Evolutionary conservation across 2,797 vertebrate species (phyloP).

Genomic region (Gephyroberyx darwinii): DNA sequence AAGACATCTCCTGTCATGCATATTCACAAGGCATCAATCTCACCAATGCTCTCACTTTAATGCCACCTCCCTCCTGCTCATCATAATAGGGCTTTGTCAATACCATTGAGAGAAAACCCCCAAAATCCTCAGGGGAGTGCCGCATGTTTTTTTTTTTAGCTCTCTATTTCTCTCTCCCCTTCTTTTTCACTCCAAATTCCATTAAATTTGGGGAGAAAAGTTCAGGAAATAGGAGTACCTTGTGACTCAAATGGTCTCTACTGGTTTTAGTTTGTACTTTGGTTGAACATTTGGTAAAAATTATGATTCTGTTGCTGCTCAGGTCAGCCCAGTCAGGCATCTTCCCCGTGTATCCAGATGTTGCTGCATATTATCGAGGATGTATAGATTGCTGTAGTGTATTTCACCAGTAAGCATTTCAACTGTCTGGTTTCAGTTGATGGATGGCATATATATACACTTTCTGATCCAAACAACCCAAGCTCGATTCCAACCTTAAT

Average conservation of each 20-base stretch:
- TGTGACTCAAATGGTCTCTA: constrained; percentile 29
- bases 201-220: constrained; percentile 25
- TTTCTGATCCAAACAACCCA: too few relatives aligned
- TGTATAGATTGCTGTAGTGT: constrained; percentile 14
- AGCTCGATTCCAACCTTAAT: constrained; percentile 20
- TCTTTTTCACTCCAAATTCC: constrained; percentile 17
- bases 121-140: constrained; percentile 10
- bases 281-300: constrained; percentile 23
- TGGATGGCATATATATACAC: too few relatives aligned
- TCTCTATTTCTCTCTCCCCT: not conserved
- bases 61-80: constrained; percentile 16
- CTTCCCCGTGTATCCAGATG: constrained; percentile 34
- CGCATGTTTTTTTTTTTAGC: constrained; percentile 39
- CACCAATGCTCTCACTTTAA: constrained; percentile 60
- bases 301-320: constrained; percentile 29
- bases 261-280: constrained; percentile 24
- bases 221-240: constrained; percentile 19
- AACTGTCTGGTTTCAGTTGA: constrained; percentile 14
- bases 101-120: constrained; percentile 44
- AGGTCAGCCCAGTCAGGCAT: constrained; percentile 25
- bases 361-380: constrained; percentile 34
- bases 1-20: constrained; percentile 64
- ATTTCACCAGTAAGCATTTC: constrained; percentile 44
- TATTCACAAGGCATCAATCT: constrained; percentile 69
- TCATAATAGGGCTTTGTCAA: constrained; percentile 50